These are phyloP conservation scores for Microcaecilia unicolor DNA, from an alignment of 2,797 vertebrate genomes.

Conservation along the genomic window DNA sequence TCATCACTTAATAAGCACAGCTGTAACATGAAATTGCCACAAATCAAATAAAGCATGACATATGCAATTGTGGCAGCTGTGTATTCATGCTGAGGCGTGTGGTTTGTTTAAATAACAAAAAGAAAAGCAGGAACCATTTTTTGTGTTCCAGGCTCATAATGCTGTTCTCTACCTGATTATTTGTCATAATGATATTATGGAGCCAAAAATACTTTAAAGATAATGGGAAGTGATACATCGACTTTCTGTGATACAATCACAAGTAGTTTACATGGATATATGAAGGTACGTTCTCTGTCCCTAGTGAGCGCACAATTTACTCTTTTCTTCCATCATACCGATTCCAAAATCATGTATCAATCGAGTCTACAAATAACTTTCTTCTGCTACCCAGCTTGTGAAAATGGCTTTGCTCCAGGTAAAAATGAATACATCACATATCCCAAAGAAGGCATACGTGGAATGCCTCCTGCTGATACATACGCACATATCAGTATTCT, in stretches of 20 bases:
- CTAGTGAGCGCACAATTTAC: too few species aligned
- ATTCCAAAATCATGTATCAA: neutral
- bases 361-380: neutral
- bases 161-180: too few species aligned
- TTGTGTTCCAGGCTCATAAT: slow-evolving; percentile 6
- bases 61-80: slow-evolving; percentile 21
- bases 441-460: too few species aligned
- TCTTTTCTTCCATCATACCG: neutral
- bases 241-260: too few species aligned
- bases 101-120: slow-evolving; percentile 20
- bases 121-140: slow-evolving; percentile 27
- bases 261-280: too few species aligned
- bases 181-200: neutral
- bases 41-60: slow-evolving; percentile 22
- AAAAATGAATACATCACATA: too few species aligned
- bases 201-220: neutral
- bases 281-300: too few species aligned
- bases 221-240: too few species aligned
- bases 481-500: too few species aligned
- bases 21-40: neutral
- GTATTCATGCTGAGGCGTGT: slow-evolving; percentile 11
- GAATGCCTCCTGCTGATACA: too few species aligned
- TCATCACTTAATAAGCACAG: neutral
- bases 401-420: slow-evolving; percentile 7
- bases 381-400: slow-evolving; percentile 1